These are phyloP conservation scores for Okamejei kenojei DNA, from an alignment of 2,797 vertebrate species.

Conservation along the genomic window DNA sequence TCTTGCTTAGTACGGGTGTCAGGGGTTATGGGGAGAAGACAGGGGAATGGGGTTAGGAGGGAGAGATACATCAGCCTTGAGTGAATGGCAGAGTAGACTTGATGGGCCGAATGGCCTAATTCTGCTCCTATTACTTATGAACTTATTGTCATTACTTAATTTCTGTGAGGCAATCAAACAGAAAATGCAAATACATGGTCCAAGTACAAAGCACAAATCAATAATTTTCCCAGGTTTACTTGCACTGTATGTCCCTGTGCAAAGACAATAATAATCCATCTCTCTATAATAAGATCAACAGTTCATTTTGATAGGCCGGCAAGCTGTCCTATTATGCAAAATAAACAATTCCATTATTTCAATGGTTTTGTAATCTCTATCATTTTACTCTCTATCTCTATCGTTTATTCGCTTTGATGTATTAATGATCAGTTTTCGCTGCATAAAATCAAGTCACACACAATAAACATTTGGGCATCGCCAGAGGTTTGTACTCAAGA, in stretches of 20 bases:
- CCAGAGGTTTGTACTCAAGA: background rate
- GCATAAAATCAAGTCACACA: background rate
- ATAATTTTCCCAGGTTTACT: background rate
- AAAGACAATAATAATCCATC: background rate
- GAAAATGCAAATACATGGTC: too few species aligned
- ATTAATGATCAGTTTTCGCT: background rate
- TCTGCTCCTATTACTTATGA: too few species aligned
- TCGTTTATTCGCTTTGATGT: background rate
- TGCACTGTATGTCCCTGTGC: background rate
- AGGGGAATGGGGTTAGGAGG: too few species aligned
- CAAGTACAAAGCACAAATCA: background rate
- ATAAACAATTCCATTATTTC: slow-evolving; percentile 31
- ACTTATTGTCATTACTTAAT: background rate
- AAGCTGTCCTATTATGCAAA: slow-evolving; percentile 30
- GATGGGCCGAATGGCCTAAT: too few species aligned
- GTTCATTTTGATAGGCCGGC: background rate
- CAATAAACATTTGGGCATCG: background rate
- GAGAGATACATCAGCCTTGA: too few species aligned
- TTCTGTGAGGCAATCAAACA: background rate
- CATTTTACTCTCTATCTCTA: background rate
- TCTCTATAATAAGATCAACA: slow-evolving; percentile 1
- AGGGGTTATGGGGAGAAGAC: too few species aligned
- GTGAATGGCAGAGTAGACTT: too few species aligned
- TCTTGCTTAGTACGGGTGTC: too few species aligned
- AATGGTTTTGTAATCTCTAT: slow-evolving; percentile 14